A percentile compares a stretch with the other conserved stretches of the same genome.
Conservation (phyloP, 1,140 invertebrate species). For the Ceratitis capitata region DNA sequence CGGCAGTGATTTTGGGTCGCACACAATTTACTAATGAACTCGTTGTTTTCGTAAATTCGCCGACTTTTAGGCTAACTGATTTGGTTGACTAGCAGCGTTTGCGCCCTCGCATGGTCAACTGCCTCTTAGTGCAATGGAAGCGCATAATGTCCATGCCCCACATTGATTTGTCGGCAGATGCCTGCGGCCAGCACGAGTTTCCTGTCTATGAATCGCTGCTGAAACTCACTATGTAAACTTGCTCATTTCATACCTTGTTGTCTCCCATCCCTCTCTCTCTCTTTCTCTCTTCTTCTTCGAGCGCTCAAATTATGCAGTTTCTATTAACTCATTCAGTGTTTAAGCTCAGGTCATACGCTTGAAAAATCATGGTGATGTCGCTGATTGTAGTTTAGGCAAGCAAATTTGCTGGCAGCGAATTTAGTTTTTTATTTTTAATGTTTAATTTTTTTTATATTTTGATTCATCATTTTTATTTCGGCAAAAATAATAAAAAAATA, state of each 20-base stretch:
- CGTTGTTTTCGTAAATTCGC: background rate
- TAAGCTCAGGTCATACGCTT: background rate
- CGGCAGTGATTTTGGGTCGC: slow-evolving; percentile 2
- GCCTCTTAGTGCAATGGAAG: background rate
- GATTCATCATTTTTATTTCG: background rate
- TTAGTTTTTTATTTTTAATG: background rate
- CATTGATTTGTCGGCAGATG: background rate
- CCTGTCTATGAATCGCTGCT: background rate
- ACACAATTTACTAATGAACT: background rate
- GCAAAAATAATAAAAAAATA: no score
- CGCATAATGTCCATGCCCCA: background rate
- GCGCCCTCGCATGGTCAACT: slow-evolving; percentile 11
- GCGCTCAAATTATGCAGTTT: background rate
- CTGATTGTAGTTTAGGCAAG: background rate
- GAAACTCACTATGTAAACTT: background rate
- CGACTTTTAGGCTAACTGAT: slow-evolving; percentile 7
- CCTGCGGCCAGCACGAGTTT: slow-evolving; percentile 40
- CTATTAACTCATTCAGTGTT: background rate
- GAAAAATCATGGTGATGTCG: slow-evolving; percentile 16
- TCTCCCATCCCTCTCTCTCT: no score
- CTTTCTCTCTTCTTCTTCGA: background rate
- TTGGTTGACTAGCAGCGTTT: background rate
- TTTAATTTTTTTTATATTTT: background rate
- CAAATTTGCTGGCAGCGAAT: background rate
- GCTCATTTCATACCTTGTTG: background rate